A percentile compares a stretch with the other conserved stretches of the same genome.
These are phyloP conservation scores for Zosterops hypoxanthus DNA, from an alignment of 2,113 vertebrate species.

Conservation along the genomic window DNA sequence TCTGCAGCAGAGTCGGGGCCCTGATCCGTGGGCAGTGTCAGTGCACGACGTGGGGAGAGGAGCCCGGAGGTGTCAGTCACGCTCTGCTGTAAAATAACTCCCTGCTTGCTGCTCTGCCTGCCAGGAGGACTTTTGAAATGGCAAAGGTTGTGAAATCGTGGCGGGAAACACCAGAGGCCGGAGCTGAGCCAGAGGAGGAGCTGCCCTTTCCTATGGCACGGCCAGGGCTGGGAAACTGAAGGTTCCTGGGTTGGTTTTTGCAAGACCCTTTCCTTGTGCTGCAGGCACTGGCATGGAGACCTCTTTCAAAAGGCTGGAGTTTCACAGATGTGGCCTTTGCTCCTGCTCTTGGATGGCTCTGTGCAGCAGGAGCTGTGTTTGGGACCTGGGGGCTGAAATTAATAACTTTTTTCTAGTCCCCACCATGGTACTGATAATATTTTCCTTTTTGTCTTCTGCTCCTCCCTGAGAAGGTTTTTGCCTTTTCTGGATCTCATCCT, in stretches of 20 bases:
- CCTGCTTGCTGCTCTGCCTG: fast-evolving
- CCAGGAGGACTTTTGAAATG: not conserved
- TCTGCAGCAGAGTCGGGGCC: not conserved
- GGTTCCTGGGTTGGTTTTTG: fast-evolving
- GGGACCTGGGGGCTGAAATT: not conserved
- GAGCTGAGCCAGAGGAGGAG: not conserved
- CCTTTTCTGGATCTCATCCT: not conserved
- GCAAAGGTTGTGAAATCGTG: not conserved
- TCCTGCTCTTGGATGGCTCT: not conserved
- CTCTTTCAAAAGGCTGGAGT: not conserved
- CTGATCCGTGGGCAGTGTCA: not conserved
- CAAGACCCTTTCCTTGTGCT: not conserved
- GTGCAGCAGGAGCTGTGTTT: not conserved
- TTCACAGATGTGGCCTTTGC: not conserved
- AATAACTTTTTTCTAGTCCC: not conserved
- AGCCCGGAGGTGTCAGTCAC: not conserved
- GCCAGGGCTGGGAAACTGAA: not conserved
- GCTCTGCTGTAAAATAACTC: not conserved
- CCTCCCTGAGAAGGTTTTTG: not conserved
- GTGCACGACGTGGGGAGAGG: not conserved
- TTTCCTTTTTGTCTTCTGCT: not conserved
- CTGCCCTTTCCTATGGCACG: not conserved
- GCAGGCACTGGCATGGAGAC: not conserved
- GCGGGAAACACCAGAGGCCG: not conserved
- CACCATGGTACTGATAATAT: not conserved